Base-by-base conservation (phyloP, 2,113 vertebrate species). In the Stegostoma tigrinum region DNA sequence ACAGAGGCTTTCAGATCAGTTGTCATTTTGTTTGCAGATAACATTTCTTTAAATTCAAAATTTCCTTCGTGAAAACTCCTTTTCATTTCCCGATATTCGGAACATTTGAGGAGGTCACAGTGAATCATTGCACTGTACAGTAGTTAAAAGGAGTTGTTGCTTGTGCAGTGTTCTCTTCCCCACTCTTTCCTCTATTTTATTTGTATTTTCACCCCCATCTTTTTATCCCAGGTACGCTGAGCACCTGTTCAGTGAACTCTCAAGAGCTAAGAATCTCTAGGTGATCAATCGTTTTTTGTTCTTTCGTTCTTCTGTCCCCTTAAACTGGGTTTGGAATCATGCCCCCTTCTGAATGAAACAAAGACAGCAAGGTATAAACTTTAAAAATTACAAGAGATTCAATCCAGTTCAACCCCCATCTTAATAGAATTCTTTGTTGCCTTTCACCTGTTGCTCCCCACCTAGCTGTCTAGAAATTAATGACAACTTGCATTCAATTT, bases 261-360 rank as follows among this genome's bases (percentile, higher is more conserved):
- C 96, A 96, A 66, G 96, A 96, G 67, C 96, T 96, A 45, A 97
- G 96, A 91, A 96, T 96, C 85, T 97, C 96, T 1, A 96, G 96
- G 94, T 96, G 96, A 78, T 96, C 96, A 95, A 96, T 52, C 1
- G 55, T 80, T 70, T 96, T 95, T 48, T 96, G 96, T 78, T 80
- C 70, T n/a, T 96, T 85, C 85, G 72, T 61, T 45, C 48, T 34
- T 42, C 90, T 23, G 6, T 52, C 34, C 72, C 42, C 48, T 96
- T 87, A 66, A 96, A 96, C 80, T 83, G 64, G 83, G 75, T 83
- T 0, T 64, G 94, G 21, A 55, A 61, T 23, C 96, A 96, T 70
- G 55, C 64, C n/a, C 42, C 95, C 68, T 68, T 94, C 96, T 97
- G 70, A 70, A 27, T 72, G 75, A 95, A 95, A 78, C n/a, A 95